Base-by-base conservation (phyloP, 1,140 invertebrate species). In the Sarcophaga bullata region DNA sequence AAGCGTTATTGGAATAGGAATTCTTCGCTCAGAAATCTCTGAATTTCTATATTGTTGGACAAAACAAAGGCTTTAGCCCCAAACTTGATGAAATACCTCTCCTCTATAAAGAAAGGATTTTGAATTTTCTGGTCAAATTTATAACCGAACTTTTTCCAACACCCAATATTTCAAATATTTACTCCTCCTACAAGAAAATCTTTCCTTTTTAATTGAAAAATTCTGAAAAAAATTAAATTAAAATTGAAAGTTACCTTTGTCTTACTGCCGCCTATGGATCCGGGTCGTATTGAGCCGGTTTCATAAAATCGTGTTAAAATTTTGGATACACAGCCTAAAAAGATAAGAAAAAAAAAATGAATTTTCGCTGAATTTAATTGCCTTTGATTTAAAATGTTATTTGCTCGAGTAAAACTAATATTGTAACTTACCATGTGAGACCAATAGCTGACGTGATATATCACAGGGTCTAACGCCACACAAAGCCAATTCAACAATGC, bases 281-380 rank as follows among this genome's bases (percentile, higher is more conserved):
- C 97, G 1, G 97, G 97, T 86, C 96, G 92, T 81, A 98, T 97
- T 73, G 96, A 97, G 1, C 96, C 97, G 8, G 97, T 98, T 91
- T 98, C 96, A 88, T 98, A 98, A 91, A 98, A 99, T 83, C 98
- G 93, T 5, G 97, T 98, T 11, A 99, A 92, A 84, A 99, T 99
- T 92, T 99, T 99, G 11, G 97, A 98, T n/a, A 98, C 97, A 88
- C 96, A 96, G 52, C 89, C 89, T 90, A 72, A 3, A 73, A 50
- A 13, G 37, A 68, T 15, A 62, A 80, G 68, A 82, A 37, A 46
- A 46, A 73, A n/a, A 73, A 37, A 19, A 47, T 73, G 0, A 52
- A 7, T 58, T 52, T 19, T 80, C 19, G 0, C 0, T 46, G 13
- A 58, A 58, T 13, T 52, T 52, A 1, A 3, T 62, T 8, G 6